phyloP scores from a whole-genome alignment of 23 tunicate species.

The Oikopleura albicans region DNA sequence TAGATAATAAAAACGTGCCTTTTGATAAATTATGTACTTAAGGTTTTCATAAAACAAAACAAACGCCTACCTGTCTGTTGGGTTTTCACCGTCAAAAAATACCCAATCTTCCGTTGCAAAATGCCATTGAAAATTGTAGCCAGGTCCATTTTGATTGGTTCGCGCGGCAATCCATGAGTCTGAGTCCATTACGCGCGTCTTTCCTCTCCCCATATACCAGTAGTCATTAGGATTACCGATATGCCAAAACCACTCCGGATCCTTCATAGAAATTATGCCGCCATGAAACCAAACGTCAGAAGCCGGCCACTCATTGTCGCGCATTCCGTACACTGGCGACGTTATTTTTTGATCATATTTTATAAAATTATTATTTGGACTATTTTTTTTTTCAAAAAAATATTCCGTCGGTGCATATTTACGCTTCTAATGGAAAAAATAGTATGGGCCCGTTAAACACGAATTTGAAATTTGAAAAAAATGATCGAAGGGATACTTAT shows the following conservation, averaged over 20 bases:
- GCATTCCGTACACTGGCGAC: too few species aligned
- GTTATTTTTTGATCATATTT: too few species aligned
- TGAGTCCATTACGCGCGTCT: neutral
- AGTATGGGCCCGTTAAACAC: neutral
- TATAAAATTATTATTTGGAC: too few species aligned
- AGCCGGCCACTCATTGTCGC: too few species aligned
- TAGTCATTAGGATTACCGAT: neutral
- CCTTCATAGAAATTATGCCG: neutral
- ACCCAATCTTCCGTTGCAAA: conserved; percentile 14
- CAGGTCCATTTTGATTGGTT: neutral
- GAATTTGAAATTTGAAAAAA: neutral
- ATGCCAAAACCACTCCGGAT: neutral
- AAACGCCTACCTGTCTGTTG: too few species aligned
- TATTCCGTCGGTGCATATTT: too few species aligned
- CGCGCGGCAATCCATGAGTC: neutral
- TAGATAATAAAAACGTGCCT: too few species aligned
- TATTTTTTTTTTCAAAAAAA: too few species aligned
- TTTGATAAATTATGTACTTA: too few species aligned
- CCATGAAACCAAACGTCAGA: neutral
- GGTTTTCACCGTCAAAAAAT: neutral
- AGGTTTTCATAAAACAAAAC: too few species aligned
- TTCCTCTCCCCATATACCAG: neutral
- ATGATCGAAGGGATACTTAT: too few species aligned
- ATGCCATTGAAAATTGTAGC: neutral
- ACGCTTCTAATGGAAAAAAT: too few species aligned